Conservation (phyloP, 2,888 invertebrate species). For the Deilephila elpenor region DNA sequence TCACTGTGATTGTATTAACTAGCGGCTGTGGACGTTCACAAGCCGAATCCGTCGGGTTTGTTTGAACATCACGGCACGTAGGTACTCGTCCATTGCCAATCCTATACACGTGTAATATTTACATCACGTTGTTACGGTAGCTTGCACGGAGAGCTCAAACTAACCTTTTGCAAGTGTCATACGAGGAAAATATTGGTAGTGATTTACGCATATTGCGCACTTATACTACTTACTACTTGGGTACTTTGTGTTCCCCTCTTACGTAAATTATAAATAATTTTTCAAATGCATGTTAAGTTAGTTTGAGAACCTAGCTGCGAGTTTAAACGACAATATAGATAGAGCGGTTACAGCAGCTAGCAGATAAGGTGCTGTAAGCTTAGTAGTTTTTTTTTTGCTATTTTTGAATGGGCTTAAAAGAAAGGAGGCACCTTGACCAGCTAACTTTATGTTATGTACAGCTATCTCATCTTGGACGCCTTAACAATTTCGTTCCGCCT, state of each 20-base stretch:
- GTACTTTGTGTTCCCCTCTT: background rate
- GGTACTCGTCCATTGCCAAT: slow-evolving; percentile 8
- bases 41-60: slow-evolving; percentile 11
- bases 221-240: no score
- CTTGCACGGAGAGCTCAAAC: background rate
- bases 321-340: no score
- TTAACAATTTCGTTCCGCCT: no score
- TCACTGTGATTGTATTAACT: slow-evolving; percentile 50
- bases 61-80: slow-evolving; percentile 10
- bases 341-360: no score
- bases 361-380: no score
- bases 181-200: slow-evolving; percentile 3
- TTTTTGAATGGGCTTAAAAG: no score
- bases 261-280: background rate
- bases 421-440: no score
- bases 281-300: no score
- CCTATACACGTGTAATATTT: slow-evolving; percentile 18
- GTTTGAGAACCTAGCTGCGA: no score
- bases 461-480: no score
- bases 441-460: no score
- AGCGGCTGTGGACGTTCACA: slow-evolving; percentile 18
- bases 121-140: slow-evolving; percentile 1
- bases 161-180: slow-evolving; percentile 3
- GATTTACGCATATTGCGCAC: background rate
- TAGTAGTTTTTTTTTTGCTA: no score